A percentile compares a stretch with the other conserved stretches of the same genome.
Evolutionary conservation across 2,888 invertebrate genomes (phyloP).

Genomic region (Tridacna gigas): DNA sequence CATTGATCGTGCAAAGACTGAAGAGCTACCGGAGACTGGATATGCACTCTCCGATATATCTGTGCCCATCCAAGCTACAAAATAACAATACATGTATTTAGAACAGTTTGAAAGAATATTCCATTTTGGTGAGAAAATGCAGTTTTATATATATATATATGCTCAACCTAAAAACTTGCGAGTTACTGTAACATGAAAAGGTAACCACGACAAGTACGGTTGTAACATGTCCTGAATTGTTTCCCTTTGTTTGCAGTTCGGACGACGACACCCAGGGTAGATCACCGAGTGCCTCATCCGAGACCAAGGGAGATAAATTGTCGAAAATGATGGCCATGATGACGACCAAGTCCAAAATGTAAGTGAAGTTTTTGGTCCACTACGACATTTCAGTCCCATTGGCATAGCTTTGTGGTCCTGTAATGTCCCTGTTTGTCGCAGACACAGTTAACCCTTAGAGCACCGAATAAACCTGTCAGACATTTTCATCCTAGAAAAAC

Average conservation of each 20-base stretch:
- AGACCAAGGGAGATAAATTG: constrained; percentile 60
- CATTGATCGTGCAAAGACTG: no score
- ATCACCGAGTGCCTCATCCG: constrained; percentile 45
- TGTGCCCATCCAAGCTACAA: no score
- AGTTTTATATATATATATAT: no score
- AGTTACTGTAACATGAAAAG: not conserved
- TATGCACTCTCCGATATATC: no score
- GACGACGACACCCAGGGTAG: constrained; percentile 48
- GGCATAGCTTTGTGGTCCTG: not conserved
- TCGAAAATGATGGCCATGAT: constrained; percentile 63
- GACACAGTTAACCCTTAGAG: no score
- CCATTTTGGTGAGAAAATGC: no score
- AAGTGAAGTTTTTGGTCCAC: constrained; percentile 24
- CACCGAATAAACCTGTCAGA: no score
- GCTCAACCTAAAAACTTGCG: not conserved
- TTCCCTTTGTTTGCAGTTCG: not conserved
- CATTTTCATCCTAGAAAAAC: no score
- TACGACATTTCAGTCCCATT: not conserved
- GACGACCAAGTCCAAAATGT: constrained; percentile 63
- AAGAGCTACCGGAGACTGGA: no score
- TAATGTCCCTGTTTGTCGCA: not conserved
- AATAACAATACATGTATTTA: no score
- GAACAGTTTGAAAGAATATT: no score
- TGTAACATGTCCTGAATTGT: not conserved
- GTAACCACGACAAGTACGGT: not conserved